Percentiles rank a stretch among this genome's conserved stretches.
phyloP scores from a whole-genome alignment of 1,140 invertebrate genomes.

The Gryllus bimaculatus region DNA sequence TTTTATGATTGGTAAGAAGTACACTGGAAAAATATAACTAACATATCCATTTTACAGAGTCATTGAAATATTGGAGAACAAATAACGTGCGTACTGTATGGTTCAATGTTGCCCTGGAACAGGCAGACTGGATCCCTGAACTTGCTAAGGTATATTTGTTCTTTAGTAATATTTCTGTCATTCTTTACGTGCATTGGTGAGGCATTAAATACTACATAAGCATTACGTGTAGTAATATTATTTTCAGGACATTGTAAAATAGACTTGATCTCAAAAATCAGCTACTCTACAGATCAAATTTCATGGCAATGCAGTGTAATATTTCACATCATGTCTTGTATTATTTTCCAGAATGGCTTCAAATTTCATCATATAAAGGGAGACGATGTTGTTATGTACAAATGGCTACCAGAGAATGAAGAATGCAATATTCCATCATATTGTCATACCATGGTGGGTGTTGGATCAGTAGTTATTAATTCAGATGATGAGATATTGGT shows the following conservation, averaged over 20 bases:
- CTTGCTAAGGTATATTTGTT: conserved; percentile 49
- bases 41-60: conserved; percentile 45
- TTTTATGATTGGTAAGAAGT: background rate
- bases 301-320: background rate
- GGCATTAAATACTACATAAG: background rate
- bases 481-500: conserved; percentile 63
- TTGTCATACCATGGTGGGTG: conserved; percentile 77
- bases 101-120: conserved; percentile 63
- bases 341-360: conserved; percentile 55
- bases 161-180: background rate
- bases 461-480: conserved; percentile 79
- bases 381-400: conserved; percentile 66
- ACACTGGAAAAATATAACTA: background rate
- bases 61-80: conserved; percentile 56
- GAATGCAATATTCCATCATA: conserved; percentile 63
- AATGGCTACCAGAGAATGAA: conserved; percentile 61
- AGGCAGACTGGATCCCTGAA: conserved; percentile 66
- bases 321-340: background rate
- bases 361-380: conserved; percentile 77
- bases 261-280: background rate
- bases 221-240: background rate
- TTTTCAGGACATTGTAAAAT: background rate
- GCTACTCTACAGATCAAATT: background rate
- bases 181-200: background rate
- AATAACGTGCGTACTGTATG: conserved; percentile 64